Evolutionary conservation across 2,113 vertebrate species (phyloP).

Genomic region (Hirundichthys speculiger): DNA sequence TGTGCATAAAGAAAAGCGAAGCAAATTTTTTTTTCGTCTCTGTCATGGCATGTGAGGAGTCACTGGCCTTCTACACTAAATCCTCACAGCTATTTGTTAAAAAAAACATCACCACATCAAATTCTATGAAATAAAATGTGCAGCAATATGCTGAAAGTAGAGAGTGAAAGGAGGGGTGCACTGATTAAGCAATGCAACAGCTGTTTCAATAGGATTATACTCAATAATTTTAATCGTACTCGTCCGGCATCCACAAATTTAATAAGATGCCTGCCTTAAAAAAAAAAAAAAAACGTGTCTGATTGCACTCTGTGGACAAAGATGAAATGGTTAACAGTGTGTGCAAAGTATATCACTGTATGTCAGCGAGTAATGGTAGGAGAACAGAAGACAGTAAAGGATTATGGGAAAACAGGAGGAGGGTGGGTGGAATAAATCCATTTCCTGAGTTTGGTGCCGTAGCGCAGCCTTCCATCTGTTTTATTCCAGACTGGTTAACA

Average conservation of each 20-base stretch:
- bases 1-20: slow-evolving; percentile 6
- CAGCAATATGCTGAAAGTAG: slow-evolving; percentile 28
- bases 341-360: slow-evolving; percentile 16
- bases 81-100: slow-evolving; percentile 30
- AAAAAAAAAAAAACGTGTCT: slow-evolving; percentile 7
- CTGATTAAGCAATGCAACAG: slow-evolving; percentile 57
- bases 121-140: slow-evolving; percentile 52
- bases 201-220: slow-evolving; percentile 54
- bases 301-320: slow-evolving; percentile 8
- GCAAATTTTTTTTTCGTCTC: neutral
- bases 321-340: slow-evolving; percentile 14
- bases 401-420: slow-evolving; percentile 53
- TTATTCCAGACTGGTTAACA: slow-evolving; percentile 62
- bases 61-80: too few species aligned
- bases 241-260: slow-evolving; percentile 39
- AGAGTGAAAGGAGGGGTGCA: slow-evolving; percentile 33
- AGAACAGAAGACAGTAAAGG: slow-evolving; percentile 41
- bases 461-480: slow-evolving; percentile 52
- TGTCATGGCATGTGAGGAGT: too few species aligned
- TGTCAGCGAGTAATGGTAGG: slow-evolving; percentile 24
- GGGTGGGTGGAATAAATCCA: slow-evolving; percentile 53
- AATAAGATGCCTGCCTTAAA: slow-evolving; percentile 20
- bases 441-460: slow-evolving; percentile 54
- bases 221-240: slow-evolving; percentile 37
- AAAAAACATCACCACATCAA: slow-evolving; percentile 52